Base-by-base conservation (phyloP, 2,888 invertebrate genomes). In the Diogma glabrata region DNA sequence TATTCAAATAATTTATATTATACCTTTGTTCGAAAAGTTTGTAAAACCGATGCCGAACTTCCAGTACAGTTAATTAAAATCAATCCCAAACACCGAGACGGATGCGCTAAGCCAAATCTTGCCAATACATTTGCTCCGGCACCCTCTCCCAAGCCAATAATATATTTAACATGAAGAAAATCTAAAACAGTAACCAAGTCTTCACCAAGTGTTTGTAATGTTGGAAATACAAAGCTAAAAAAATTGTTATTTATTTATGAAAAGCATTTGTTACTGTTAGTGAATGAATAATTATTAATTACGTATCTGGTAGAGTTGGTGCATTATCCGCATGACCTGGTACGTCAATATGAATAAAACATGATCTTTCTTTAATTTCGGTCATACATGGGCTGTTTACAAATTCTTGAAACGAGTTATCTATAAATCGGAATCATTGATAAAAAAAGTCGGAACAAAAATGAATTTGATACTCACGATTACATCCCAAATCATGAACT, bases 291-390 rank as follows among this genome's bases (percentile, higher is more conserved):
- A 12, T 12, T 45, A 47, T 24, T 24, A 50, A 47, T 78, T 67
- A 86, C 86, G 81, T 81, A 57, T 86, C 82, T 1, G 84, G 76
- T 51, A 89, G 70, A 58, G 84, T 79, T 2, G 79, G 76, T 1
- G 88, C 86, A 63, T 83, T 82, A 67, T 90, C 89, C 62, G 87
- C 87, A 65, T 91, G 91, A 0, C 91, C 88, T 1, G 87, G 87
- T 20, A 87, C 80, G 66, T 90, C 89, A 40, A 92, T 79, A 67
- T 91, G 89, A 58, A 91, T 83, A 73, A 90, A 90, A 62, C 89
- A 81, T 49, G 88, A 87, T 24, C 89, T 76, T 59, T 86, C 84
- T 64, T 85, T 85, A 60, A 91, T 87, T 71, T 87, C 87, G 51
- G 75, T 71, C 90, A 91, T 91, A 56, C 84, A 81, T 12, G 86